Conservation (phyloP, 2,113 vertebrate species). For the Taurulus bubalis region DNA sequence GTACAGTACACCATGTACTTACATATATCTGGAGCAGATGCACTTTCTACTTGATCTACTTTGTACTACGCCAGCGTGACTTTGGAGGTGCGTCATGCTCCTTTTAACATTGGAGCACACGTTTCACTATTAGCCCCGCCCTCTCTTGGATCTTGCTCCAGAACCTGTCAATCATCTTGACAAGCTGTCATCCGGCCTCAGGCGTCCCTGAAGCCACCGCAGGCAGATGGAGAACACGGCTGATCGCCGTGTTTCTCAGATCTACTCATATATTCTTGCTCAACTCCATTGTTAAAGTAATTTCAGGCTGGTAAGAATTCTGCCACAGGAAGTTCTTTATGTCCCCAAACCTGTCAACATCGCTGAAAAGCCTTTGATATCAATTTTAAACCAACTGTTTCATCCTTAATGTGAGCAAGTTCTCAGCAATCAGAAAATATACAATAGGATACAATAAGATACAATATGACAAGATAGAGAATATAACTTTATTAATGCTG, state of each 20-base stretch:
- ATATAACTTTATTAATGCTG: too few species aligned
- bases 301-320: not conserved
- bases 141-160: not conserved
- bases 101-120: too few species aligned
- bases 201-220: conserved; percentile 7
- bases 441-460: too few species aligned
- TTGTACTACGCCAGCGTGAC: not conserved
- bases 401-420: too few species aligned
- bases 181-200: not conserved
- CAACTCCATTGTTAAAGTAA: not conserved
- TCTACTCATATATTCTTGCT: not conserved
- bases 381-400: too few species aligned
- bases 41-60: too few species aligned
- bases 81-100: not conserved
- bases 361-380: not conserved
- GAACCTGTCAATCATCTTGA: conserved; percentile 18
- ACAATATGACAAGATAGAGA: too few species aligned
- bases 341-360: not conserved
- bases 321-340: not conserved
- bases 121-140: not conserved
- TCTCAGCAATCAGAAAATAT: too few species aligned
- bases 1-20: conserved; percentile 61
- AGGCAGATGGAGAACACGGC: conserved; percentile 7
- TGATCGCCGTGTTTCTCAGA: not conserved
- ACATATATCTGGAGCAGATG: not conserved